Evolutionary conservation across 1,140 invertebrate genomes (phyloP).

Genomic region (Eumeta japonica): DNA sequence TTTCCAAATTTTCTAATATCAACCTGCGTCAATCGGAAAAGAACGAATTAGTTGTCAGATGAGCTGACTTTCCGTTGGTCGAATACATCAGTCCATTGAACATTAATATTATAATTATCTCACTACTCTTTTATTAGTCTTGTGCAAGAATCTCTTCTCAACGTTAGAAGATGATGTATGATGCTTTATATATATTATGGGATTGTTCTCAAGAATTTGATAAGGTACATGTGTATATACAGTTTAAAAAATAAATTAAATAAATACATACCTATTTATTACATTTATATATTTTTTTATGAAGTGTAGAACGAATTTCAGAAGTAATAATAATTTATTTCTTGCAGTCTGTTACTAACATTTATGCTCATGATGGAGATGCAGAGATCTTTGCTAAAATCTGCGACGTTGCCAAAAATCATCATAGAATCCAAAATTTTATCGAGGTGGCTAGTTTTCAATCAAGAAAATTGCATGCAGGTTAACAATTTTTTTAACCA

Average conservation of each 20-base stretch:
- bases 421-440: conserved; percentile 42
- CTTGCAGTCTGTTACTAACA: not conserved
- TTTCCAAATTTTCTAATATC: too few relatives aligned
- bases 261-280: not conserved
- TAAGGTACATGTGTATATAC: conserved; percentile 15
- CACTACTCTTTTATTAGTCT: too few relatives aligned
- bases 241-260: not conserved
- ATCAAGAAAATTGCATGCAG: conserved; percentile 30
- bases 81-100: too few relatives aligned
- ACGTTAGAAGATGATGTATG: conserved; percentile 37
- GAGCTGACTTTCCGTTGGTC: too few relatives aligned
- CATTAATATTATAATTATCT: too few relatives aligned
- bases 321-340: too few relatives aligned
- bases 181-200: conserved; percentile 48
- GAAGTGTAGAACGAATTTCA: too few relatives aligned
- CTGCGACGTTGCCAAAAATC: conserved; percentile 35
- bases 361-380: conserved; percentile 36
- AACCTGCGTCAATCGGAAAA: too few relatives aligned
- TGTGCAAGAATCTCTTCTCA: not conserved
- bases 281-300: not conserved
- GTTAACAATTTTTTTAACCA: conserved; percentile 12
- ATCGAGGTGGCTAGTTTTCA: conserved; percentile 27
- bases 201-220: conserved; percentile 32
- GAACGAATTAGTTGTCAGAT: too few relatives aligned
- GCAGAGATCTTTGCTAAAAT: conserved; percentile 35